Evolutionary conservation across 35 echinoderm and acorn worm species (phyloP).

Genomic region (Lytechinus pictus): DNA sequence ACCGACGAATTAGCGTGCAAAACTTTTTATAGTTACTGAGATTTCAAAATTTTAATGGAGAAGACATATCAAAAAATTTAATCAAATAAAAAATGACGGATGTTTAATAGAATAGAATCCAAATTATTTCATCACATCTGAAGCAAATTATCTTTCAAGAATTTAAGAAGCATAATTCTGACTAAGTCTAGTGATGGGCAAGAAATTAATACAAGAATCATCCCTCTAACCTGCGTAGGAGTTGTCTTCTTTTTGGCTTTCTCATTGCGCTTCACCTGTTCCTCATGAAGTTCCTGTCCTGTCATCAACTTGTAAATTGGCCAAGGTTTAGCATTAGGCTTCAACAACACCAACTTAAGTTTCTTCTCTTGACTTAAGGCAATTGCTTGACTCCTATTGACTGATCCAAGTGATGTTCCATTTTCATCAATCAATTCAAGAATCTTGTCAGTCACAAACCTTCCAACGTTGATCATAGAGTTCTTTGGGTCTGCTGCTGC

Average conservation of each 20-base stretch:
- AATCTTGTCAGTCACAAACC: conserved; percentile 51
- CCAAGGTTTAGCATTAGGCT: conserved; percentile 58
- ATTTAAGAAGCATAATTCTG: no score
- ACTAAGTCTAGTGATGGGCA: no score
- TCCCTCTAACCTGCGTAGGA: conserved; percentile 22
- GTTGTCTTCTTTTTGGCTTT: conserved; percentile 43
- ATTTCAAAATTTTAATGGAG: no score
- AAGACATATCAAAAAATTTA: no score
- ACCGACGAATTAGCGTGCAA: no score
- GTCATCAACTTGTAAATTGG: conserved; percentile 69
- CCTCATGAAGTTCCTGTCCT: conserved; percentile 55
- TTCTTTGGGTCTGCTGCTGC: not conserved
- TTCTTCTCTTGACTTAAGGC: conserved; percentile 50
- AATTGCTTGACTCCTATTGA: conserved; percentile 58
- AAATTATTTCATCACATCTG: no score
- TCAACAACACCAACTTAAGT: conserved; percentile 60
- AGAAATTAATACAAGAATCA: no score
- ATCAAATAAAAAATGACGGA: no score
- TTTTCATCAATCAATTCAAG: conserved; percentile 58
- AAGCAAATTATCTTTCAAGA: no score
- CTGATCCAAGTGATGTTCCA: conserved; percentile 45
- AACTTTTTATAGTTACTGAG: no score
- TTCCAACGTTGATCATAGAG: conserved; percentile 61
- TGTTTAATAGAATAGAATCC: no score
- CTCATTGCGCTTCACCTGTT: conserved; percentile 60